Evolutionary conservation across 2,113 vertebrate species (phyloP).

Genomic region (Poeciliopsis turrubarensis): DNA sequence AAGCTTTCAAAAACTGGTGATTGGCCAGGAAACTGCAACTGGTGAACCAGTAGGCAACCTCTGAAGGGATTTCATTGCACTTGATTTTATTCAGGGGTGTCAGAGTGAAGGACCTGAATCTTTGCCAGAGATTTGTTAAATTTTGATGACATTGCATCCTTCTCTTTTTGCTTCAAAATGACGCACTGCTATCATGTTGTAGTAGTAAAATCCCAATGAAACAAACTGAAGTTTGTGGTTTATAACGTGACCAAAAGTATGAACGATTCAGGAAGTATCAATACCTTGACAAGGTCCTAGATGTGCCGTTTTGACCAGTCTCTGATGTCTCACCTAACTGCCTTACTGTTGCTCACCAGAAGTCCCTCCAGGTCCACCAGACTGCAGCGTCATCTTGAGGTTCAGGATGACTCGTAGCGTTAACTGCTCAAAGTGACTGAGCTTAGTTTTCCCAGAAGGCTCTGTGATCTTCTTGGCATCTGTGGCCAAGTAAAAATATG

Average conservation of each 20-base stretch:
- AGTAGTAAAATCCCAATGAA: not conserved
- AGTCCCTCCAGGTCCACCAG: not conserved
- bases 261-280: no score
- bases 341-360: not conserved
- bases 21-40: no score
- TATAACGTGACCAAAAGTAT: not conserved
- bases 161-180: no score
- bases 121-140: no score
- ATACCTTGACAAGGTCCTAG: no score
- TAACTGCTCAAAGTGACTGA: not conserved
- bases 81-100: no score
- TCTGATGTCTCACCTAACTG: not conserved
- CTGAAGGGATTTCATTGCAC: no score
- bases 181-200: not conserved
- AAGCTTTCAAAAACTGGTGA: no score
- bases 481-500: constrained; percentile 6
- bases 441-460: not conserved
- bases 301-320: not conserved
- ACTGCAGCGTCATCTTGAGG: not conserved
- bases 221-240: not conserved
- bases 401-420: not conserved
- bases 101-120: no score
- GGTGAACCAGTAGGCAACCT: no score
- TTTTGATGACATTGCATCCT: no score
- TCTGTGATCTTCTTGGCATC: no score